Evolutionary conservation across 1,140 invertebrate species (phyloP), one percentile per base, ranked within the genome.

Genomic region (Pseudomyrmex gracilis): DNA sequence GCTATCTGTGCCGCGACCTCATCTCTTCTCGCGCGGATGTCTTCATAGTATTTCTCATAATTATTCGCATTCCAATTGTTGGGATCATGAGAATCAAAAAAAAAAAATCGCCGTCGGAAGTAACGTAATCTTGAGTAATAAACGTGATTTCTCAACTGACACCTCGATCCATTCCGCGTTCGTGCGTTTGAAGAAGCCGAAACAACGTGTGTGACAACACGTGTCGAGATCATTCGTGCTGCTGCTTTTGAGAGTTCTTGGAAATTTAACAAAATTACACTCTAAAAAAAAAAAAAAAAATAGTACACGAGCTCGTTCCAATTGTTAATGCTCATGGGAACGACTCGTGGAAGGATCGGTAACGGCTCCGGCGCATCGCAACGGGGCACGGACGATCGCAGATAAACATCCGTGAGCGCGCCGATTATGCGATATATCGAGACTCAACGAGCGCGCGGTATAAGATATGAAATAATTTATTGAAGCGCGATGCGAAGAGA

Each of bases 381-480:
- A 45, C 61, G 3, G 4, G 4, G 34, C 24, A 43, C 24, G 13
- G 22, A 67, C 8, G 43, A 71, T 84, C 61, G 47, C 61, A 68
- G 86, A 87, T 78, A 84, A 73, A 49, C 34, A 45, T n/a, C 17
- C 45, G 2, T 45, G 66, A 80, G 4, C 57, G 15, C 60, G 60
- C 12, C 73, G 51, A 70, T 78, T 78, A 57, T 47, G 22, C 53
- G 34, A 13, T 47, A 49, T 57, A 49, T 24, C 66, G n/a, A 71
- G 45, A 80, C 34, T n/a, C 60, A 53, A 43, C 53, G 13, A 43
- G 57, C 22, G 17, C 43, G 43, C 13, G 20, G 1, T 20, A 73
- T 64, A 87, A 89, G 88, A 91, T 91, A 92, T 90, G 90, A 92
- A 91, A 92, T 91, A 88, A 88, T 89, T 90, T 90, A 87, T 58